These are phyloP conservation scores for Tinamus major DNA, from an alignment of 2,797 vertebrate genomes.

Conservation along the genomic window DNA sequence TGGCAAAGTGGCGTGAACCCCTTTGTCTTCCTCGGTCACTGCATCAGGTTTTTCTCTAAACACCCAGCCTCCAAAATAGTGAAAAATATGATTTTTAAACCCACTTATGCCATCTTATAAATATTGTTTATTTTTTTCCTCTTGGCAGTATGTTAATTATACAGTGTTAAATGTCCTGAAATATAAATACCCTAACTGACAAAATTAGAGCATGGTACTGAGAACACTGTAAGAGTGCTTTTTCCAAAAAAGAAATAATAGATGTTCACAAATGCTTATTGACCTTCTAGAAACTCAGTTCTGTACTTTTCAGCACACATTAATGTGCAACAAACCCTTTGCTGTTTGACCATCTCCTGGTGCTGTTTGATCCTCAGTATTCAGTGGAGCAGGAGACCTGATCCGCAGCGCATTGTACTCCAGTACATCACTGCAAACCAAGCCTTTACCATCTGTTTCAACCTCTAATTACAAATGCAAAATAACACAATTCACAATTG, in stretches of 20 bases:
- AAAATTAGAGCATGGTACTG: rapidly evolving
- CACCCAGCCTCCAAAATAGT: not conserved
- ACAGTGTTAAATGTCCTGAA: not conserved
- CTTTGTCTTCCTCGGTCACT: not conserved
- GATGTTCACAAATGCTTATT: not conserved
- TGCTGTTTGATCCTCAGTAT: not conserved
- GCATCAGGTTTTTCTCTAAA: not conserved
- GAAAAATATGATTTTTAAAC: not conserved
- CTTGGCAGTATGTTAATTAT: not conserved
- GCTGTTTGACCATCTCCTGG: not conserved
- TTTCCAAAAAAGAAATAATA: not conserved
- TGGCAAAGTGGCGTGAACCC: not conserved
- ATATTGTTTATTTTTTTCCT: not conserved
- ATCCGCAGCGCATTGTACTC: not conserved
- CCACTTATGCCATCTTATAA: not conserved
- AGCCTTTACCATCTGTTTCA: conserved; percentile 73
- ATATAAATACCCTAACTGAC: not conserved
- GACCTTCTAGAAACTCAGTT: not conserved
- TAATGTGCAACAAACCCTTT: not conserved
- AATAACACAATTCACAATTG: conserved; percentile 75
- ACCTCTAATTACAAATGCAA: conserved; percentile 78
- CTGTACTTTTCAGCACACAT: not conserved
- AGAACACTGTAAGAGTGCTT: rapidly evolving
- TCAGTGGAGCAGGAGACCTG: not conserved
- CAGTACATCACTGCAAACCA: conserved; percentile 43